Conservation (phyloP, 2,888 invertebrate genomes). For the Calameuta idolon region DNA sequence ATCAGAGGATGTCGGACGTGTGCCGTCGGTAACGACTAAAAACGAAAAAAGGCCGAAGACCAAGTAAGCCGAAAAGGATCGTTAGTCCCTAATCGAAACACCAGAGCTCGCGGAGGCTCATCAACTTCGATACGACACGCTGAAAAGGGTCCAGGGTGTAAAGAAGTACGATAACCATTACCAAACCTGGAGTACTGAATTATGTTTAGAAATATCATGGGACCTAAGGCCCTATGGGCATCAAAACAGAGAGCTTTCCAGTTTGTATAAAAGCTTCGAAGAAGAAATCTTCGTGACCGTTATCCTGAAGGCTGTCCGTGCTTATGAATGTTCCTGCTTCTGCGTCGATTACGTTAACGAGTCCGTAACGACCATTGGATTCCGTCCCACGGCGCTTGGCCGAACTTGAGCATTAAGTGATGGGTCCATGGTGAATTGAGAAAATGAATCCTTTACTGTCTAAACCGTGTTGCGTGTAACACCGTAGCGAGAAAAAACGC, state of each 20-base stretch:
- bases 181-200: neutral
- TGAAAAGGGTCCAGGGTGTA: neutral
- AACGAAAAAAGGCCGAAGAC: constrained; percentile 9
- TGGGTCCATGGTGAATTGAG: neutral
- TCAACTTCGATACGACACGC: constrained; percentile 5
- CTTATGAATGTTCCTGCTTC: neutral
- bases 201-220: neutral
- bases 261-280: neutral
- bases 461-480: neutral
- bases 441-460: constrained; percentile 8
- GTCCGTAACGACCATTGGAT: neutral
- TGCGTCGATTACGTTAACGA: neutral
- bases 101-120: constrained; percentile 1
- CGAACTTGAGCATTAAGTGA: neutral
- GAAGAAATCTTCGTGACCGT: neutral
- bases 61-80: constrained; percentile 16
- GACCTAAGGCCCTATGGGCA: neutral
- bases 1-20: neutral
- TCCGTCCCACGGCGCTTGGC: neutral
- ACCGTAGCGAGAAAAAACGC: constrained; percentile 23
- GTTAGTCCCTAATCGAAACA: constrained; percentile 5
- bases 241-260: neutral
- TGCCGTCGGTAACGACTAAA: neutral
- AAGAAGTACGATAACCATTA: neutral
- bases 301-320: neutral